Evolutionary conservation across 2,113 vertebrate genomes (phyloP).

Genomic region (Neomonachus schauinslandi): DNA sequence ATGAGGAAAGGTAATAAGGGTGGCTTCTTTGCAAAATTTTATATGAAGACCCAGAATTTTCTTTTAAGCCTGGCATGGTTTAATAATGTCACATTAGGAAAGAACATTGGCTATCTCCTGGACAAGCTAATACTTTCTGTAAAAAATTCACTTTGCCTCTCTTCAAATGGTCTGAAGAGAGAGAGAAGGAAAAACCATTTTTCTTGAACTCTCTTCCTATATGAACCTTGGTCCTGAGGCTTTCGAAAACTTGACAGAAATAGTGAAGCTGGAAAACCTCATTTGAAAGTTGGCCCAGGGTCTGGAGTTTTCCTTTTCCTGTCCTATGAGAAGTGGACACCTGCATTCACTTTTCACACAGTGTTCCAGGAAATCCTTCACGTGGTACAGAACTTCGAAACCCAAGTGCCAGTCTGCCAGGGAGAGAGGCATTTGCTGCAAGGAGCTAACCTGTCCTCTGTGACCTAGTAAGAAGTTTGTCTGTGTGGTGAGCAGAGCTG

Average conservation of each 20-base stretch:
- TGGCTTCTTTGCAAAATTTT: constrained; percentile 7
- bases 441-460: neutral
- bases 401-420: accelerated
- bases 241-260: neutral
- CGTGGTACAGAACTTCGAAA: neutral
- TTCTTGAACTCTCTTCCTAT: neutral
- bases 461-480: neutral
- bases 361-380: neutral
- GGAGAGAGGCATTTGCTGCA: neutral
- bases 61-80: neutral
- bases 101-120: neutral
- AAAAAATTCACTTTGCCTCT: neutral
- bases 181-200: neutral
- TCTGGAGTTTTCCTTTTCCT: neutral
- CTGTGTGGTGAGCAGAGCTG: no score
- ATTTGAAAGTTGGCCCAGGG: neutral
- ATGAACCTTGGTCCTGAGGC: neutral
- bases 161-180: neutral
- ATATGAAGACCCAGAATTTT: neutral
- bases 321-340: neutral
- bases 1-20: neutral
- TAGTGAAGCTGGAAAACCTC: neutral
- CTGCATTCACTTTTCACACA: neutral
- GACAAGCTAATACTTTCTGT: neutral
- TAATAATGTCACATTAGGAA: neutral